Evolutionary conservation across 1,140 invertebrate genomes (phyloP).

Genomic region (Lucilia cuprina): DNA sequence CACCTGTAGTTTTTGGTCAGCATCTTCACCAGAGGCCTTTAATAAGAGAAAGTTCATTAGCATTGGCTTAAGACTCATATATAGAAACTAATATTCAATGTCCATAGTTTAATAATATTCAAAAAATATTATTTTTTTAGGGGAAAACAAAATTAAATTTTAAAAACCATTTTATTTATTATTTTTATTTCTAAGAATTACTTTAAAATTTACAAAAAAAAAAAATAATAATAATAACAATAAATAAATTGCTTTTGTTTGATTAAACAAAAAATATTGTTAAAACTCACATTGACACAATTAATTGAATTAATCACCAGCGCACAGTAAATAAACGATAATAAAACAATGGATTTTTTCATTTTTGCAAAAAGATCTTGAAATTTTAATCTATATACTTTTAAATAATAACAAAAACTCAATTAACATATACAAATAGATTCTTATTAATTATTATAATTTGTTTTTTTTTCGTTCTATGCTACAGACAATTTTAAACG

Average conservation of each 20-base stretch:
- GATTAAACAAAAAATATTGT: background rate
- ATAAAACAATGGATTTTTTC: slow-evolving; percentile 8
- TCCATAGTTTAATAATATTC: no score
- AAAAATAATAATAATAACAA: no score
- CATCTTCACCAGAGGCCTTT: slow-evolving; percentile 27
- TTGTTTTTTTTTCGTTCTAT: background rate
- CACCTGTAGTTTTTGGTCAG: slow-evolving; percentile 37
- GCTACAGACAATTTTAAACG: background rate
- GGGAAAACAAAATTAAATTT: no score
- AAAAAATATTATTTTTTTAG: no score
- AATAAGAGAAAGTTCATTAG: no score
- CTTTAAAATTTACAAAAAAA: no score
- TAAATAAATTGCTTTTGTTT: no score
- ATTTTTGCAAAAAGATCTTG: slow-evolving; percentile 15
- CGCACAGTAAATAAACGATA: background rate
- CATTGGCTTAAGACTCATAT: no score
- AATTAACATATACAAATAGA: background rate
- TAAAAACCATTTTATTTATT: no score
- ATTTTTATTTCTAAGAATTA: no score
- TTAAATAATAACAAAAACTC: background rate
- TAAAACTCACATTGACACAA: slow-evolving; percentile 20
- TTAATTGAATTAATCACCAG: background rate
- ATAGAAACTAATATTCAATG: no score
- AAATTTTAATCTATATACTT: background rate
- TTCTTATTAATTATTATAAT: background rate